These are phyloP conservation scores for Sebastes goodei DNA, from an alignment of 2,797 vertebrate species.

Conservation along the genomic window DNA sequence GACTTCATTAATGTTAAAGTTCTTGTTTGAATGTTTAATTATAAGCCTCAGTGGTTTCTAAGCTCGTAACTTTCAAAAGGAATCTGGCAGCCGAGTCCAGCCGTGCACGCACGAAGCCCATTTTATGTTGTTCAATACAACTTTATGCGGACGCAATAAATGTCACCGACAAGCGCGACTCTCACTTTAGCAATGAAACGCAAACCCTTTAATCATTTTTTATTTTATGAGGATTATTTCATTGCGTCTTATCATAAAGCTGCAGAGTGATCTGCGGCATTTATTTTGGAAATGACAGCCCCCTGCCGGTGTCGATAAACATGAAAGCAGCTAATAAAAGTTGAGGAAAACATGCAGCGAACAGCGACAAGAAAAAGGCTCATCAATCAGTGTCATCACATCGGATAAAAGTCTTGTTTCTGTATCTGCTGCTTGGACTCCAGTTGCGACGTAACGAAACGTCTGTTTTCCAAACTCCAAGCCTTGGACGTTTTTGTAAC, in stretches of 20 bases:
- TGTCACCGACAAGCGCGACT: conserved; percentile 47
- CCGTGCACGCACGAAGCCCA: conserved; percentile 31
- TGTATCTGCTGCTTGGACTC: neutral
- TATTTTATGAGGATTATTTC: conserved; percentile 69
- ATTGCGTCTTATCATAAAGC: conserved; percentile 60
- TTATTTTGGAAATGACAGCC: conserved; percentile 48
- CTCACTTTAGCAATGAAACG: conserved; percentile 47
- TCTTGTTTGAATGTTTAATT: conserved; percentile 75
- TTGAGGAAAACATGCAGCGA: conserved; percentile 36
- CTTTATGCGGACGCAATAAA: conserved; percentile 64
- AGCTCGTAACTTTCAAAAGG: conserved; percentile 69
- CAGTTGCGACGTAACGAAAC: neutral
- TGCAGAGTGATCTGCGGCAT: conserved; percentile 47
- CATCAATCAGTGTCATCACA: conserved; percentile 38
- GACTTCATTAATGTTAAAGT: conserved; percentile 64
- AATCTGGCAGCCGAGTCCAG: conserved; percentile 43
- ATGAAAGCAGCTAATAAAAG: conserved; percentile 44
- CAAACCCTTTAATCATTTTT: conserved; percentile 64
- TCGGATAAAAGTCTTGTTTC: neutral
- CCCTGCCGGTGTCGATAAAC: conserved; percentile 55
- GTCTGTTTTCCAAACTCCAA: neutral
- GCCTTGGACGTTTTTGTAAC: neutral
- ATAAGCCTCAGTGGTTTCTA: conserved; percentile 58
- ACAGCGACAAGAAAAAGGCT: neutral
- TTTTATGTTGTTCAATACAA: conserved; percentile 51